phyloP scores from a whole-genome alignment of 1,140 invertebrate genomes.

The Calycopis cecrops region DNA sequence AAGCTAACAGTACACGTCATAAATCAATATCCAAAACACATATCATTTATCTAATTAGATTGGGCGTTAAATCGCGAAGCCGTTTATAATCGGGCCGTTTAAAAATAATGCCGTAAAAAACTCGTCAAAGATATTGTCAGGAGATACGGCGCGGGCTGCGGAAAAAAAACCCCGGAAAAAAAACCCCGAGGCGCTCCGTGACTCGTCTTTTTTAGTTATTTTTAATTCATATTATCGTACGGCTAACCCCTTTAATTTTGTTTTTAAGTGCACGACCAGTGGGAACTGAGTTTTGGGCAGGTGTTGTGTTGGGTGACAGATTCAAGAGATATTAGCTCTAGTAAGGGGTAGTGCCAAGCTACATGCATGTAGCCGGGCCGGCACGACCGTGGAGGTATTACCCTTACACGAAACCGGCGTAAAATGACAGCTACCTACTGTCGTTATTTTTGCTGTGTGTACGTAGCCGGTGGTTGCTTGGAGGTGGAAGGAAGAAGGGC shows the following conservation, averaged over 20 bases:
- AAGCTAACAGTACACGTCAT: constrained; percentile 25
- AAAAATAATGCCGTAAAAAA: constrained; percentile 72
- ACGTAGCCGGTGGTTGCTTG: no score
- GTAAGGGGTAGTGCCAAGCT: no score
- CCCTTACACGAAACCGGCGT: no score
- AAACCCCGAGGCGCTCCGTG: constrained; percentile 71
- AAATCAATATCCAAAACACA: constrained; percentile 58
- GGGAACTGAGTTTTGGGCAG: no score
- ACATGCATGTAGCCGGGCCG: no score
- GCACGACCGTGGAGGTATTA: no score
- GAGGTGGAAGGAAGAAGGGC: no score
- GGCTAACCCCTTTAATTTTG: constrained; percentile 74
- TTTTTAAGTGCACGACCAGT: constrained; percentile 57
- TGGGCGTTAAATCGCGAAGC: constrained; percentile 73
- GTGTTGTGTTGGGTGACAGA: no score
- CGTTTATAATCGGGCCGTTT: constrained; percentile 73
- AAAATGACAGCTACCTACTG: no score
- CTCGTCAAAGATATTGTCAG: constrained; percentile 74
- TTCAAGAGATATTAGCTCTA: no score
- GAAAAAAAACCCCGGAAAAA: constrained; percentile 52
- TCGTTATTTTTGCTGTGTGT: no score
- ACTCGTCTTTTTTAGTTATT: constrained; percentile 73
- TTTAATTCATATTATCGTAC: constrained; percentile 75
- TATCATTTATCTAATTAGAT: constrained; percentile 74
- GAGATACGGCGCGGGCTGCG: constrained; percentile 66